Percentiles rank a stretch among this genome's conserved stretches.
Conservation (phyloP, 2,113 vertebrate genomes). For the Coturnix japonica region DNA sequence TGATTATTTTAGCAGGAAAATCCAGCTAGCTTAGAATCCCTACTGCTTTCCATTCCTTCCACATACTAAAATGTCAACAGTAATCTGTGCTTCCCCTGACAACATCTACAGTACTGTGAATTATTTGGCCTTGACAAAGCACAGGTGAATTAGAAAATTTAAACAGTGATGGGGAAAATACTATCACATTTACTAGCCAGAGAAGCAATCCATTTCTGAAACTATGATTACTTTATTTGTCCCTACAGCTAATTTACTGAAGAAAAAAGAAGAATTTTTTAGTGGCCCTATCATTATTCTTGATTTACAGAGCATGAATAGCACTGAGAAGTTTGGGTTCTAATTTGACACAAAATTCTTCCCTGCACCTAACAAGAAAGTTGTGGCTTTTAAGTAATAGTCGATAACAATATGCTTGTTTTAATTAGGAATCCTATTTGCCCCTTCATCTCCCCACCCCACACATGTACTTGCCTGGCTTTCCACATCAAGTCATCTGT, state of each 20-base stretch:
- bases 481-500: background rate
- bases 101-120: background rate
- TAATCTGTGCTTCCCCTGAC: background rate
- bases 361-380: background rate
- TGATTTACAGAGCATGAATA: background rate
- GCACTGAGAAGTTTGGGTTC: background rate
- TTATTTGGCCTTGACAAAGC: background rate
- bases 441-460: background rate
- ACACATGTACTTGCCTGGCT: background rate
- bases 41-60: background rate
- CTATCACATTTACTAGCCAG: background rate
- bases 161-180: background rate
- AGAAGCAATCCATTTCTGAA: background rate
- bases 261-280: background rate
- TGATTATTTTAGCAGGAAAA: constrained; percentile 5
- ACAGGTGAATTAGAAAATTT: background rate
- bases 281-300: background rate
- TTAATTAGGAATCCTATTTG: background rate
- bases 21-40: background rate
- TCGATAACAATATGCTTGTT: background rate
- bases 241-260: background rate
- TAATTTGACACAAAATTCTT: background rate
- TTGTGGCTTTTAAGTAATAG: background rate
- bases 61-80: background rate
- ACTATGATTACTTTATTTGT: background rate